Evolutionary conservation across 53 echinoderm and acorn worm genomes (phyloP), one percentile per base, ranked within the genome.

Genomic region (Zoroaster sp.): DNA sequence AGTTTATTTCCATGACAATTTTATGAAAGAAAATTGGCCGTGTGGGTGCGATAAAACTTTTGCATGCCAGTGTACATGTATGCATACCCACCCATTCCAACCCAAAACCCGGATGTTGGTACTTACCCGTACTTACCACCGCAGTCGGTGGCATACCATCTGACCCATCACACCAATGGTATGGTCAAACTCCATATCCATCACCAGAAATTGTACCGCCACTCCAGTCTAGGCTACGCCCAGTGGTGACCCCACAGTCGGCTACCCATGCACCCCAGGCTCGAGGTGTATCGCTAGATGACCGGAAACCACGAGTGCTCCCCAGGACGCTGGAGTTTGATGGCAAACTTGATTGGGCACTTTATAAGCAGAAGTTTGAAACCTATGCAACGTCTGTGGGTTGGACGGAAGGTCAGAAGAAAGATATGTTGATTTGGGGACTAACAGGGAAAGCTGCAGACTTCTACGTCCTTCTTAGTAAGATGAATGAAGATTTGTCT

Each of bases 361-460:
- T 81, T 18, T 81, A 52, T 35, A 81, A 63, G 28, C 81, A 81
- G 35, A 59, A 81, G 81, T 81, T 81, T 38, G 37, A 40, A 40
- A 54, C 31, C 10, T 81, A 81, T 81, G 55, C 59, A 23, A 54
- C 49, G 40, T 40, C n/a, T n/a, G n/a, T n/a, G n/a, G n/a, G n/a
- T n/a, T n/a, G n/a, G n/a, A n/a, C n/a, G n/a, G n/a, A n/a, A n/a
- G n/a, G n/a, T n/a, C n/a, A n/a, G n/a, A n/a, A n/a, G n/a, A n/a
- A n/a, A n/a, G n/a, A n/a, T n/a, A n/a, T n/a, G n/a, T n/a, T n/a
- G n/a, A n/a, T n/a, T 40, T 81, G 81, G 81, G 23, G 37, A 3
- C 66, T 63, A 30, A 63, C 81, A 18, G 81, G 81, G 30, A 81
- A 81, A 65, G 81, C 81, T 18, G 81, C 55, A 4, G 65, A 81